Conservation (phyloP, 2,797 vertebrate species). For the Macroramphosus scolopax region DNA sequence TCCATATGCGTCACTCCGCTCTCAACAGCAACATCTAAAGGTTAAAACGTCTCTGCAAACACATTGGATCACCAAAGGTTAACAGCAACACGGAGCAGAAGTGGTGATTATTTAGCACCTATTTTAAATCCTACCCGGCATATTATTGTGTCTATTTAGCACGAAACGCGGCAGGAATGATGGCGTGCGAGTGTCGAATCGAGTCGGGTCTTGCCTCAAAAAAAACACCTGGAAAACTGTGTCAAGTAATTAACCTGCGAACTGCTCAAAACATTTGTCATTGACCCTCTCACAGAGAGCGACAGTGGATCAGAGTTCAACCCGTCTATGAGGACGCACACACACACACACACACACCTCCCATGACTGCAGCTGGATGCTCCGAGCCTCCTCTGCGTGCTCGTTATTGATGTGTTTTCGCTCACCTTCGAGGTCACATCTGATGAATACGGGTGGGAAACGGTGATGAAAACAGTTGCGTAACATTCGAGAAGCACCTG, state of each 20-base stretch:
- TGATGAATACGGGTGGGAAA: constrained; percentile 30
- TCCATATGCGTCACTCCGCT: too few relatives aligned
- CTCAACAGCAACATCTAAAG: too few relatives aligned
- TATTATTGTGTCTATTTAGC: too few relatives aligned
- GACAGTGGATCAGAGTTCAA: constrained; percentile 2
- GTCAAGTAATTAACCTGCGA: too few relatives aligned
- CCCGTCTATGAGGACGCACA: constrained; percentile 4
- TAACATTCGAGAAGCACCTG: constrained; percentile 40
- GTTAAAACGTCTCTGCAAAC: too few relatives aligned
- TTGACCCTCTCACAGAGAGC: too few relatives aligned
- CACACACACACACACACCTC: not conserved
- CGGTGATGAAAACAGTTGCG: constrained; percentile 33
- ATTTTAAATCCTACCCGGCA: too few relatives aligned
- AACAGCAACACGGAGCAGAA: not conserved
- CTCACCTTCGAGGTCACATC: constrained; percentile 25
- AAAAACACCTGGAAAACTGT: too few relatives aligned
- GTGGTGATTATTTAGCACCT: too few relatives aligned
- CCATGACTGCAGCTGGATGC: constrained; percentile 5
- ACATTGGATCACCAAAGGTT: not conserved
- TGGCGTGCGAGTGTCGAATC: not conserved
- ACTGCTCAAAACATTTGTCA: too few relatives aligned
- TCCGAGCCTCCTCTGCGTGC: not conserved
- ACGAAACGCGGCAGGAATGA: not conserved
- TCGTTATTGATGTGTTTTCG: constrained; percentile 14
- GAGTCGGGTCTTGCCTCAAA: not conserved